Evolutionary conservation across 2,797 vertebrate genomes (phyloP).

Genomic region (Pseudomugil gertrudae): DNA sequence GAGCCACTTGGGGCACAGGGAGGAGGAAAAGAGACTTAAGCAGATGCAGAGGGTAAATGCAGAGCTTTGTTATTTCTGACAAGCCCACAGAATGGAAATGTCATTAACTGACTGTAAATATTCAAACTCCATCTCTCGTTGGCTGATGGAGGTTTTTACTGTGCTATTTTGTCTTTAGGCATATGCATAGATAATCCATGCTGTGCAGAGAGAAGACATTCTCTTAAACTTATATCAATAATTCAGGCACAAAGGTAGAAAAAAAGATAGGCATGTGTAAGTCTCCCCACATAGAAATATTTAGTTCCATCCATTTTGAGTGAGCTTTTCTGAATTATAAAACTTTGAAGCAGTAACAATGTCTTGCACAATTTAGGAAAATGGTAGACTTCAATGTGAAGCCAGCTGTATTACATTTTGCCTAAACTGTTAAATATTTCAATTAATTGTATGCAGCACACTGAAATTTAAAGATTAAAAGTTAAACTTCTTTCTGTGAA

Average conservation of each 20-base stretch:
- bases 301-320: slow-evolving; percentile 64
- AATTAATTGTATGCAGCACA: slow-evolving; percentile 32
- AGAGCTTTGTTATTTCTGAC: slow-evolving; percentile 83
- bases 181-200: slow-evolving; percentile 71
- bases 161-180: slow-evolving; percentile 80
- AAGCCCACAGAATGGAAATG: slow-evolving; percentile 83
- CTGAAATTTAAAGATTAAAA: slow-evolving; percentile 24
- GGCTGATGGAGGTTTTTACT: slow-evolving; percentile 71
- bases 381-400: slow-evolving; percentile 25
- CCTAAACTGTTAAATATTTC: slow-evolving; percentile 34
- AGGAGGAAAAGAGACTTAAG: slow-evolving; percentile 82
- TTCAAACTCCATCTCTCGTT: slow-evolving; percentile 76
- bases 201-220: slow-evolving; percentile 51
- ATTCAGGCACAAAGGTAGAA: slow-evolving; percentile 68
- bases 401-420: slow-evolving; percentile 38
- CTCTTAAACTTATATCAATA: slow-evolving; percentile 72
- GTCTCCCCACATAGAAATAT: slow-evolving; percentile 61
- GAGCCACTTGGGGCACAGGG: slow-evolving; percentile 80
- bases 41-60: slow-evolving; percentile 83
- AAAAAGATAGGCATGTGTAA: slow-evolving; percentile 41
- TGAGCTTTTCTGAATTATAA: slow-evolving; percentile 53
- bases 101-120: slow-evolving; percentile 83
- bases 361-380: slow-evolving; percentile 45
- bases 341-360: slow-evolving; percentile 55
- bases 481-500: slow-evolving; percentile 20